Conservation (phyloP, 2,113 vertebrate species). For the Phaetusa simplex region DNA sequence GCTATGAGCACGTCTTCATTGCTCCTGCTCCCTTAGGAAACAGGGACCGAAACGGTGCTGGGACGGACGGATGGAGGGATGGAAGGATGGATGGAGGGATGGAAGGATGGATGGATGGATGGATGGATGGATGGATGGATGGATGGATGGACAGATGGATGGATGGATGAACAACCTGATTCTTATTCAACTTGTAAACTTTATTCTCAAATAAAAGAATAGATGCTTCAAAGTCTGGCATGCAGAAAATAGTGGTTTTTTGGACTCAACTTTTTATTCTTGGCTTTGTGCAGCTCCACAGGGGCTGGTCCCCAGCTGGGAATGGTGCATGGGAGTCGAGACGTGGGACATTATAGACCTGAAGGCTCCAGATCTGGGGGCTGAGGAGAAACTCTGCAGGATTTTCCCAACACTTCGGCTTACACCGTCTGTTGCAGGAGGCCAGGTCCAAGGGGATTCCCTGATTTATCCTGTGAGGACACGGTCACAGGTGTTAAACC, state of each 20-base stretch:
- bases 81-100: not conserved
- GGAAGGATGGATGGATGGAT: not conserved
- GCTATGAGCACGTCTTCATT: not conserved
- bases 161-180: not conserved
- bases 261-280: not conserved
- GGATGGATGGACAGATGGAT: not conserved
- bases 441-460: not conserved
- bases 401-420: not conserved
- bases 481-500: not conserved
- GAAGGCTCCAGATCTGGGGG: not conserved
- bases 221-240: not conserved
- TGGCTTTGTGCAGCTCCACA: not conserved
- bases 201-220: slow-evolving; percentile 20
- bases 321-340: rapidly evolving
- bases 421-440: rapidly evolving
- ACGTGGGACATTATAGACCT: rapidly evolving
- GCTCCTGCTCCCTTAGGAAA: not conserved
- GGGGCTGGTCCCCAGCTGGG: not conserved
- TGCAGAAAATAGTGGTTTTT: not conserved
- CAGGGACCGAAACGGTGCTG: not conserved
- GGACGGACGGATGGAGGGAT: not conserved
- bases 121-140: not conserved
- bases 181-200: slow-evolving; percentile 22
- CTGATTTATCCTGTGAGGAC: rapidly evolving
- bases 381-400: not conserved